Evolutionary conservation across 2,797 vertebrate species (phyloP).

Genomic region (Neostethus bicornis): DNA sequence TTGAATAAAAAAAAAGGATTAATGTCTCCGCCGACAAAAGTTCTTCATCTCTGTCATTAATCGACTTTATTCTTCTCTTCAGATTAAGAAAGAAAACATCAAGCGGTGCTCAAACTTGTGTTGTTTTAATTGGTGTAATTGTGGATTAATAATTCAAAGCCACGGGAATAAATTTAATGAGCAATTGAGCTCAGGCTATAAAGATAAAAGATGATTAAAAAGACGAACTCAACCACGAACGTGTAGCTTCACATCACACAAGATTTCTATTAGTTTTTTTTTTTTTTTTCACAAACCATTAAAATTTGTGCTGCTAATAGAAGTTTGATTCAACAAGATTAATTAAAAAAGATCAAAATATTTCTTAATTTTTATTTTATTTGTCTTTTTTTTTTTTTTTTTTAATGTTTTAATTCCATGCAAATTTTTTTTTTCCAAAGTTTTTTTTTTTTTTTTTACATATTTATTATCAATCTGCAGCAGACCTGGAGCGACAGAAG

Average conservation of each 20-base stretch:
- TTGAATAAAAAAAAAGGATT: background rate
- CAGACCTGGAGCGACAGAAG: too few relatives aligned
- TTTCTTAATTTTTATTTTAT: too few relatives aligned
- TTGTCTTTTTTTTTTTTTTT: too few relatives aligned
- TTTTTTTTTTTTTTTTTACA: too few relatives aligned
- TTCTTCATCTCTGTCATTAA: background rate
- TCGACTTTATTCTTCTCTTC: background rate
- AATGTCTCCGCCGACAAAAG: too few relatives aligned
- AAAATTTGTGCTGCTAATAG: background rate
- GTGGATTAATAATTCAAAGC: slow-evolving; percentile 2
- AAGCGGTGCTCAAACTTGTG: background rate
- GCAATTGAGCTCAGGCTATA: background rate
- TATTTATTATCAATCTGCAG: too few relatives aligned
- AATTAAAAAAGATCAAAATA: too few relatives aligned
- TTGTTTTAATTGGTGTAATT: background rate
- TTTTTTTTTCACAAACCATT: background rate
- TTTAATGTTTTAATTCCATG: too few relatives aligned
- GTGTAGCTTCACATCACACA: background rate
- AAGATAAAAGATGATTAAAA: background rate
- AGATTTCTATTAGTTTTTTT: background rate
- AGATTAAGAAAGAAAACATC: background rate
- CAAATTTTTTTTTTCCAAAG: too few relatives aligned
- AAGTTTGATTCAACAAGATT: too few relatives aligned
- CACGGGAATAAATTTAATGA: slow-evolving; percentile 1
- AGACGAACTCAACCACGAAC: background rate